Base-by-base conservation (phyloP, 2,797 vertebrate genomes). In the Tolypeutes matacus region DNA sequence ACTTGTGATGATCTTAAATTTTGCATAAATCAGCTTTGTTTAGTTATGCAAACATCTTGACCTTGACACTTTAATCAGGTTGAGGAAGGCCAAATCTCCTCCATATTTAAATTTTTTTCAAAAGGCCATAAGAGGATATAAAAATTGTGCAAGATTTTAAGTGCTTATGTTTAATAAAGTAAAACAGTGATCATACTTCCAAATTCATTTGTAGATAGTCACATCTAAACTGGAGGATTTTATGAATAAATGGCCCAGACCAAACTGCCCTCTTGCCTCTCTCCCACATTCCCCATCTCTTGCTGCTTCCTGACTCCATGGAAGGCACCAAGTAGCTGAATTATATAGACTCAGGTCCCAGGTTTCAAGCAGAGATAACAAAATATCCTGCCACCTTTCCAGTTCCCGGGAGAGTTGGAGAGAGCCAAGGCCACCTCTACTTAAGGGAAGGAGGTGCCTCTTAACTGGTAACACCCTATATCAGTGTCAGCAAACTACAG, bases 11-110 rank as follows among this genome's bases (percentile, higher is more conserved):
- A 70, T 23, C 62, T 77, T 62, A 51, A 36, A 15, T 88, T 82
- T 42, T 72, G 73, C 89, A 69, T 84, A 81, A 93, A 81, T 86
- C 80, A 51, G 42, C 73, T 89, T 95, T 94, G 81, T 89, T 51
- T 72, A 60, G 80, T 82, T 82, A 42, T 67, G 73, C 64, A 46
- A 72, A 42, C 67, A 29, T 69, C 91, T 92, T 65, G 76, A 42
- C 58, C 46, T 80, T 95, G 80, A 93, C 72, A 92, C 36, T 76
- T 85, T 46, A 20, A 49, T 53, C 53, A 39, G 49, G 23, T 0
- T 11, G 51, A 85, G 80, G 64, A 62, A 42, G 12, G 56, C 65
- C 86, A 67, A 39, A 53, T 25, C 17, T 58, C 7, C 75, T 73
- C 29, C 17, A 9, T 34, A 17, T 86, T 69, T 73, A 36, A 88